Evolutionary conservation across 1,140 invertebrate genomes (phyloP), one percentile per base, ranked within the genome.

Genomic region (Bombus superbus): DNA sequence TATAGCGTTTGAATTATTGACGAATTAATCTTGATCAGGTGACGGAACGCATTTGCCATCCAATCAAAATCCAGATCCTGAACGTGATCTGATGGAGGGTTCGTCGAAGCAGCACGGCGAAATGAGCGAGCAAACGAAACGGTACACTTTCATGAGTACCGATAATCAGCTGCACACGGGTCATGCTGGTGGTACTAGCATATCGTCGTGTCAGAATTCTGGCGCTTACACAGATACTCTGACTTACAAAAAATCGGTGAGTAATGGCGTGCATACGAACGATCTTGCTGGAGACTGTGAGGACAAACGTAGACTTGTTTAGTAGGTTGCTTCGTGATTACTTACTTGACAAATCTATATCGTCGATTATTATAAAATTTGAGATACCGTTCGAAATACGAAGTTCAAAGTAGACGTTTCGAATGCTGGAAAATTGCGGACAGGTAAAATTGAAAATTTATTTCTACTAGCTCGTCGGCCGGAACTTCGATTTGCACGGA

Each of bases 121-220:
- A 77, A 93, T 95, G 89, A 85, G 88, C 74, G 94, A 95, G 81
- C 94, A 94, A 79, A 91, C 87, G 85, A 95, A 95, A 89, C 94
- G 94, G 88, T 95, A 95, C 84, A 90, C 94, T 77, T 95, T 94
- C 89, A 95, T 95, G 93, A 94, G 92, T 83, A 87, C 89, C 69
- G 94, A 95, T 85, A 94, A 90, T 92, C 94, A 95, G 81, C 87
- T 94, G 88, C 94, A 94, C 90, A 89, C 91, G 86, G 92, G 92
- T 89, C 95, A 95, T 89, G 90, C 90, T 86, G 92, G 92, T 86
- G 92, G 88, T 82, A 92, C 93, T 87, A 94, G 89, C 88, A 95
- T 95, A 94, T 95, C 95, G 32, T 95, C 95, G 74, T 95, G 94
- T 92, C 93, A 92, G 81, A 95, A 95, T 88, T 93, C 94, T 66